Evolutionary conservation across 2,888 invertebrate genomes (phyloP).

Genomic region (Brachyopa scutellaris): DNA sequence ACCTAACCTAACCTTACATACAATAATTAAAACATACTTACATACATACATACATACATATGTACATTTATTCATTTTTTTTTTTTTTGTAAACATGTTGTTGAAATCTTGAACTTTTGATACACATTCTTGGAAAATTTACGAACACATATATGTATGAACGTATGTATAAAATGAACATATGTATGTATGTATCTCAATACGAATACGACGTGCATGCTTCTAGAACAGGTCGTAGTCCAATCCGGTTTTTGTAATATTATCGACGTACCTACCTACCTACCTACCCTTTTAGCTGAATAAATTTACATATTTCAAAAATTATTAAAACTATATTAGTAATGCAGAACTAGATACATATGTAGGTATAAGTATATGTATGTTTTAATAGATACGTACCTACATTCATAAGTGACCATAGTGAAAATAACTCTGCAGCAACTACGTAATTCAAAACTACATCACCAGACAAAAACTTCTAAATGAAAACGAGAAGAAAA

Average conservation of each 20-base stretch:
- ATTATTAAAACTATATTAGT: no score
- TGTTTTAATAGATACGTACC: no score
- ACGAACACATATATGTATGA: background rate
- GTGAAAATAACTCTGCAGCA: no score
- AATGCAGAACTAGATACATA: background rate
- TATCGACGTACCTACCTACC: background rate
- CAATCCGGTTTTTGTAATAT: constrained; percentile 20
- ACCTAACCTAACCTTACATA: no score
- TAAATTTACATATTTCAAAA: constrained; percentile 10
- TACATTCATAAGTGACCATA: no score
- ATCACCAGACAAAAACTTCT: no score
- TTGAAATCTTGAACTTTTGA: constrained; percentile 13
- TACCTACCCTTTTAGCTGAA: background rate
- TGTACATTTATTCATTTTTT: no score
- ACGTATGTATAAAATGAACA: background rate
- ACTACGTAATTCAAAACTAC: no score
- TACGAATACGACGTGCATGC: background rate
- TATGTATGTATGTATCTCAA: background rate
- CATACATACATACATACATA: no score
- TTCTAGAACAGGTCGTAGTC: constrained; percentile 23
- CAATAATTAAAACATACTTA: no score
- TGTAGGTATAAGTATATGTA: no score
- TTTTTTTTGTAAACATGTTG: constrained; percentile 29
- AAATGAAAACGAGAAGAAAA: no score
- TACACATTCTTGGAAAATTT: background rate